Percentiles rank a stretch among this genome's conserved stretches.
Evolutionary conservation across 2,113 vertebrate species (phyloP).

Genomic region (Protomyctophum bolini): DNA sequence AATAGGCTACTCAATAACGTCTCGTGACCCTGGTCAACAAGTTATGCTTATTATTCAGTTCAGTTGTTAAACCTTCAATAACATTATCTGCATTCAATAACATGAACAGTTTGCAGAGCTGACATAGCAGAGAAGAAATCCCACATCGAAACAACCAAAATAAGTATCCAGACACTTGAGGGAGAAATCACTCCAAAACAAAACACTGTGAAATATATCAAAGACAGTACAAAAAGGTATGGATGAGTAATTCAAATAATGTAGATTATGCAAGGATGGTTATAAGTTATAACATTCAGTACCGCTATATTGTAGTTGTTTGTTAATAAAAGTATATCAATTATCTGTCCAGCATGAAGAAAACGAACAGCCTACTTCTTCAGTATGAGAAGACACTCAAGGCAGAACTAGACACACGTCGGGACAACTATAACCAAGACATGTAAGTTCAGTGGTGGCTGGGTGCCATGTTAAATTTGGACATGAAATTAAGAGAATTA

Average conservation of each 20-base stretch:
- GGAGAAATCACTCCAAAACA: constrained; percentile 62
- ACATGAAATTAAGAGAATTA: background rate
- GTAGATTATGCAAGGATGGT: background rate
- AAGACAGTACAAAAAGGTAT: constrained; percentile 69
- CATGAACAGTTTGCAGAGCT: constrained; percentile 55
- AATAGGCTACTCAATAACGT: no score
- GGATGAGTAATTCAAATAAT: background rate
- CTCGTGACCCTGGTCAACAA: no score
- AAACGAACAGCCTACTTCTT: constrained; percentile 56
- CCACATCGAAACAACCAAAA: constrained; percentile 38
- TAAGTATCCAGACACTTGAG: constrained; percentile 55
- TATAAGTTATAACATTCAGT: background rate
- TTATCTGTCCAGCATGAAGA: constrained; percentile 62
- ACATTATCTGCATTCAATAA: background rate
- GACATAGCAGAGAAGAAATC: constrained; percentile 61
- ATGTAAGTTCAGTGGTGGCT: constrained; percentile 52
- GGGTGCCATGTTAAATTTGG: background rate
- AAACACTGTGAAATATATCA: constrained; percentile 54
- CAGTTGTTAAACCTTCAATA: background rate
- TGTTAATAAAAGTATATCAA: background rate
- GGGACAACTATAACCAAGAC: constrained; percentile 63
- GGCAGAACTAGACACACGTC: constrained; percentile 67
- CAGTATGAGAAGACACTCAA: constrained; percentile 74
- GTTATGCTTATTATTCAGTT: no score
- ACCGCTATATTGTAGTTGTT: background rate